Evolutionary conservation across 2,797 vertebrate species (phyloP).

Genomic region (Hyperoplus immaculatus): DNA sequence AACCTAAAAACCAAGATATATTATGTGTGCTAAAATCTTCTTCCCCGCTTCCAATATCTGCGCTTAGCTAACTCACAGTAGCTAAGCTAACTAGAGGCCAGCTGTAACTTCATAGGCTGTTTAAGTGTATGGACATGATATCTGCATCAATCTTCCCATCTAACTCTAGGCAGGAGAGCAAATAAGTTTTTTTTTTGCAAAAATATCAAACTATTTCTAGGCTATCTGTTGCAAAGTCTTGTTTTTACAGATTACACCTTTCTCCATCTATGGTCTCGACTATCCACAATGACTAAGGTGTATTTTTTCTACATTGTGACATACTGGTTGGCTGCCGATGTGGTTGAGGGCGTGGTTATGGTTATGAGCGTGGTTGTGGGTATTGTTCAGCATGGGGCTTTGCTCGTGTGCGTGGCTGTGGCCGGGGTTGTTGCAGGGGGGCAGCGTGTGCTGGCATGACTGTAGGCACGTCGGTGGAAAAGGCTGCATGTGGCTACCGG

Average conservation of each 20-base stretch:
- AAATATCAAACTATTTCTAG: conserved; percentile 5
- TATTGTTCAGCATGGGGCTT: conserved; percentile 22
- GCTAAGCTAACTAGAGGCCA: not conserved
- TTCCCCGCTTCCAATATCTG: not conserved
- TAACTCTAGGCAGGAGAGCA: not conserved
- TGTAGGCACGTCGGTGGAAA: conserved; percentile 66
- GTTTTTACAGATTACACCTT: conserved; percentile 75
- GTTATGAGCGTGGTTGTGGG: conserved; percentile 61
- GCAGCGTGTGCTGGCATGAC: conserved; percentile 73
- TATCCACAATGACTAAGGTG: not conserved
- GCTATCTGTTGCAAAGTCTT: not conserved
- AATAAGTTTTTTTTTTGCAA: not conserved
- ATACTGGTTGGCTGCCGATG: conserved; percentile 74
- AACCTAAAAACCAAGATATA: too few relatives aligned
- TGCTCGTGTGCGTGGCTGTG: conserved; percentile 58
- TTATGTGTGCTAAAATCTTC: too few relatives aligned
- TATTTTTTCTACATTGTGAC: conserved; percentile 44
- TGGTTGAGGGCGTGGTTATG: conserved; percentile 69
- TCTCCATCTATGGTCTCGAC: conserved; percentile 15
- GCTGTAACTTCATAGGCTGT: not conserved
- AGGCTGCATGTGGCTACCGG: conserved; percentile 60
- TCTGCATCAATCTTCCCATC: not conserved
- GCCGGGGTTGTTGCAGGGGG: conserved; percentile 57
- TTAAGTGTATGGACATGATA: not conserved
- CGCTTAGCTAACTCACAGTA: too few relatives aligned